Evolutionary conservation across 2,113 vertebrate species (phyloP).

Genomic region (Chamaea fasciata): DNA sequence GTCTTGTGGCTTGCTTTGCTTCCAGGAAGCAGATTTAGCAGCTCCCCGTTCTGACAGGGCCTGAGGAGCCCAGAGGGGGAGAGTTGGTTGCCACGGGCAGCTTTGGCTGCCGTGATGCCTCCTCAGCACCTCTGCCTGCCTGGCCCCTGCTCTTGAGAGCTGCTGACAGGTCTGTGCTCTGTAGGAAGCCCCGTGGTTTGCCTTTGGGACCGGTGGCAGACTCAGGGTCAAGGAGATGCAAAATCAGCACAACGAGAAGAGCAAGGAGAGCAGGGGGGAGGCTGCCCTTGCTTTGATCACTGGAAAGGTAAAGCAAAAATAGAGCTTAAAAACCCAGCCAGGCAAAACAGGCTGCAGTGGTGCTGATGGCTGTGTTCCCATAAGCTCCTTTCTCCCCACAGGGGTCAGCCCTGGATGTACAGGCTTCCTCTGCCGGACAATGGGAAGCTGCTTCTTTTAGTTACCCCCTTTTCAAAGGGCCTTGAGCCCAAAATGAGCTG

Average conservation of each 20-base stretch:
- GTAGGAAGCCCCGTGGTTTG: background rate
- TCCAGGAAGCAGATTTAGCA: background rate
- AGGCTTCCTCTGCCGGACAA: constrained; percentile 19
- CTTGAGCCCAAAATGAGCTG: background rate
- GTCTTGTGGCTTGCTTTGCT: background rate
- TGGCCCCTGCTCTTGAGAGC: constrained; percentile 8
- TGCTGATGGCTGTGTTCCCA: constrained; percentile 3
- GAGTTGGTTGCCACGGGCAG: background rate
- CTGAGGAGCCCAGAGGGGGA: background rate
- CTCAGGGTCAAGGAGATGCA: constrained; percentile 41
- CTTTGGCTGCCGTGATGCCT: background rate
- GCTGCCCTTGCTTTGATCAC: constrained; percentile 51
- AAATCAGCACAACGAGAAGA: constrained; percentile 46
- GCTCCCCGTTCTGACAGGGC: background rate
- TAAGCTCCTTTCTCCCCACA: background rate
- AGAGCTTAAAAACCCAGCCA: constrained; percentile 43
- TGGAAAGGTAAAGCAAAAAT: constrained; percentile 58
- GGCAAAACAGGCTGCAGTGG: constrained; percentile 23
- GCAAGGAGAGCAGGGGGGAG: background rate
- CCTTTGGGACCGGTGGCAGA: background rate
- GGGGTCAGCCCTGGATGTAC: background rate
- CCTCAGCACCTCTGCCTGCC: constrained; percentile 17
- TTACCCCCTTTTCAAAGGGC: constrained; percentile 39
- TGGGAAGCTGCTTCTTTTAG: constrained; percentile 37
- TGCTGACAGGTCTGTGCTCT: constrained; percentile 28